phyloP scores from a whole-genome alignment of 1,140 invertebrate genomes.

The Lasioglossum baleicum region DNA sequence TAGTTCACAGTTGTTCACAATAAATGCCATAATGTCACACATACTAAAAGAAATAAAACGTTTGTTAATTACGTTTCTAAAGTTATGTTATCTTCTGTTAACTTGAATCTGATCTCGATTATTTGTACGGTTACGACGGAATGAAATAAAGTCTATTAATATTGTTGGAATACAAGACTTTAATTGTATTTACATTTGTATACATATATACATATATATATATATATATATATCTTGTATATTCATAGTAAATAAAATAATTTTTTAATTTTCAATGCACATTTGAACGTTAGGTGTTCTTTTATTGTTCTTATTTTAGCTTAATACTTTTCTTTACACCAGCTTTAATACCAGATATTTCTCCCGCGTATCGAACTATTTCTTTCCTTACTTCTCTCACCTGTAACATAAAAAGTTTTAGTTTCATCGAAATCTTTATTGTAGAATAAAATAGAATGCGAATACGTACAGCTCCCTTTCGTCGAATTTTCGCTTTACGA shows the following conservation, averaged over 20 bases:
- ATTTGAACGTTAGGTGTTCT: background rate
- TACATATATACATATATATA: background rate
- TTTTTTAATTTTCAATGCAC: background rate
- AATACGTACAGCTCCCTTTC: slow-evolving; percentile 89
- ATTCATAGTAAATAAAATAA: slow-evolving; percentile 16
- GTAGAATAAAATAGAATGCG: background rate
- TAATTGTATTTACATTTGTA: slow-evolving; percentile 1
- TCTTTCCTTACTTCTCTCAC: slow-evolving; percentile 90
- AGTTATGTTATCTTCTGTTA: slow-evolving; percentile 12
- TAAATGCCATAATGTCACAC: slow-evolving; percentile 66
- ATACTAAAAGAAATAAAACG: slow-evolving; percentile 66
- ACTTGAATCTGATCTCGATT: background rate
- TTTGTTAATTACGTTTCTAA: slow-evolving; percentile 57
- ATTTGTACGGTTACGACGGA: background rate
- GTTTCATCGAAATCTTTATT: background rate
- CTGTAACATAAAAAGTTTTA: slow-evolving; percentile 77
- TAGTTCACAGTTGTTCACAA: slow-evolving; percentile 24
- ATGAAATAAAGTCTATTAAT: background rate
- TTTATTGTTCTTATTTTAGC: slow-evolving; percentile 82
- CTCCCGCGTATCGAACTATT: slow-evolving; percentile 89
- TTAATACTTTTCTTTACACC: slow-evolving; percentile 92
- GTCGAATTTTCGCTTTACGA: slow-evolving; percentile 92
- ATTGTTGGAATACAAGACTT: background rate
- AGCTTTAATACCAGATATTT: slow-evolving; percentile 94
- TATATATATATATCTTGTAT: background rate